Conservation (phyloP, 2,888 invertebrate genomes). For the Athripsodes cinereus region DNA sequence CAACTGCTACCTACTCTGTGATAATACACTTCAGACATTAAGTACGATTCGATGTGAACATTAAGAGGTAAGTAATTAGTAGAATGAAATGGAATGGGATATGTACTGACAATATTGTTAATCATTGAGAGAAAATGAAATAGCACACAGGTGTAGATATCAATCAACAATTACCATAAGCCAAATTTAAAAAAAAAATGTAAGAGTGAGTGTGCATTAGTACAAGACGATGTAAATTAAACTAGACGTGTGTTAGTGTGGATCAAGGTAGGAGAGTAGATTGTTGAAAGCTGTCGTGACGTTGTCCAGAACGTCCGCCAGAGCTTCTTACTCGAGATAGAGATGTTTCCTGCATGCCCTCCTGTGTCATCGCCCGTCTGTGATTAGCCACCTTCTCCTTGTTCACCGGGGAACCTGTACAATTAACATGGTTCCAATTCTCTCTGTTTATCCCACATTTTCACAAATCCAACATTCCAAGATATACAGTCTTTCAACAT, state of each 20-base stretch:
- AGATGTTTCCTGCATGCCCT: constrained; percentile 69
- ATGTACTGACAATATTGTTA: not conserved
- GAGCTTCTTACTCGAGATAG: constrained; percentile 69
- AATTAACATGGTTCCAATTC: constrained; percentile 31
- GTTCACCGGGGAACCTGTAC: constrained; percentile 75
- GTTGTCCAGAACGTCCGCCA: constrained; percentile 26
- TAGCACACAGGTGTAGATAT: not conserved
- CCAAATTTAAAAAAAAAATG: constrained; percentile 7
- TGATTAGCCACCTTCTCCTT: constrained; percentile 76
- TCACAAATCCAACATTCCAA: not conserved
- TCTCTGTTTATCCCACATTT: not conserved
- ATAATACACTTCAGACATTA: too few species aligned
- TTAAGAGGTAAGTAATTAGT: too few species aligned
- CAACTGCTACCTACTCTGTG: too few species aligned
- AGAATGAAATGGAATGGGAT: too few species aligned
- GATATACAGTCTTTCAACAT: not conserved
- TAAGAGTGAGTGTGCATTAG: constrained; percentile 5
- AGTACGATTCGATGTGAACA: too few species aligned
- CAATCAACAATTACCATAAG: constrained; percentile 12
- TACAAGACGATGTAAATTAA: constrained; percentile 11
- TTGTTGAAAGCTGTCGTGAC: constrained; percentile 12
- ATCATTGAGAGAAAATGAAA: not conserved
- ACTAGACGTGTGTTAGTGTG: constrained; percentile 8
- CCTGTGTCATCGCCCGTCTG: constrained; percentile 61
- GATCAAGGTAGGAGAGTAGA: constrained; percentile 16